phyloP scores from a whole-genome alignment of 2,888 invertebrate species.

The Drosophila anomalata region DNA sequence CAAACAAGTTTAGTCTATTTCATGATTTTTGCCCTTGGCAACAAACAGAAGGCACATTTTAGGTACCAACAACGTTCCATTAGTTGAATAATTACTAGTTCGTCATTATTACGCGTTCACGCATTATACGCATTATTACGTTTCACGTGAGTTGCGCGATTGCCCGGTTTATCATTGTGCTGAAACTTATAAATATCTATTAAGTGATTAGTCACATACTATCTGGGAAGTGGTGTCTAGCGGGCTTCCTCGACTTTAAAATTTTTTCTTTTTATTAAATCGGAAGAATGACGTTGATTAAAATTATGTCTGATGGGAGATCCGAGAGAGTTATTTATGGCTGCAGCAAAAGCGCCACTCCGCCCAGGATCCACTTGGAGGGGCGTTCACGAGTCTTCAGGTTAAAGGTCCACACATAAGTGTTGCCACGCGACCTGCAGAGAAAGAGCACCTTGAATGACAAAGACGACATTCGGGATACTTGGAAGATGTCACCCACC shows the following conservation, averaged over 20 bases:
- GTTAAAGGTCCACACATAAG: slow-evolving; percentile 98
- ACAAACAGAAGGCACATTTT: slow-evolving; percentile 12
- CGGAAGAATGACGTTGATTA: slow-evolving; percentile 1
- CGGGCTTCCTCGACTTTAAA: slow-evolving; percentile 6
- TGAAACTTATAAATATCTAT: slow-evolving; percentile 34
- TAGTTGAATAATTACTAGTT: slow-evolving; percentile 8
- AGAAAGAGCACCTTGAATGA: neutral
- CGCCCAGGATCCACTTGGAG: slow-evolving; percentile 96
- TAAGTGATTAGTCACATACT: slow-evolving; percentile 40
- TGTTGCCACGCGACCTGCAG: slow-evolving; percentile 91
- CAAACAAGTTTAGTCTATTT: slow-evolving; percentile 1
- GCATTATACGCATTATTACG: too few relatives aligned
- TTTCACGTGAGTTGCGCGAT: slow-evolving; percentile 27
- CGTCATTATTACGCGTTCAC: slow-evolving; percentile 29
- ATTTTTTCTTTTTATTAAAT: neutral
- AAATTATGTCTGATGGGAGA: neutral
- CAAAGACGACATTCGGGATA: neutral
- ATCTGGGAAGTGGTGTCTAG: slow-evolving; percentile 9
- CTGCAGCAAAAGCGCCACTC: slow-evolving; percentile 95
- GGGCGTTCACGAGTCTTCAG: slow-evolving; percentile 94
- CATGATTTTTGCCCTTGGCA: slow-evolving; percentile 13
- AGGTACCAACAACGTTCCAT: neutral
- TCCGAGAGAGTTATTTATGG: slow-evolving; percentile 85
- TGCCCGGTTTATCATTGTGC: slow-evolving; percentile 2
- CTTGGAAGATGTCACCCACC: slow-evolving; percentile 82